phyloP scores from a whole-genome alignment of 2,888 invertebrate species.

The Podabrus alpinus region DNA sequence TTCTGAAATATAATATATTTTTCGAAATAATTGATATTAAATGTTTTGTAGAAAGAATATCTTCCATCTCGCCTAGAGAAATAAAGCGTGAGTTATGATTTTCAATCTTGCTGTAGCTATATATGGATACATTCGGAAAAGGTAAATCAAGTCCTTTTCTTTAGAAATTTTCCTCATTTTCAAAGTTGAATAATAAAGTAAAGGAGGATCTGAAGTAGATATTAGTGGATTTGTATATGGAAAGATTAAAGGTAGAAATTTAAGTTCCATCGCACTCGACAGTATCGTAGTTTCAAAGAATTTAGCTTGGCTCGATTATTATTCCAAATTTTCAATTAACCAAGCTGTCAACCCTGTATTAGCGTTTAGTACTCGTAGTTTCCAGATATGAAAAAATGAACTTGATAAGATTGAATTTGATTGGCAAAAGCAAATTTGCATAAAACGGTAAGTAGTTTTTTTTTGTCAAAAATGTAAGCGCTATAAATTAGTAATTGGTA shows the following conservation, averaged over 20 bases:
- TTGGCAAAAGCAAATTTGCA: neutral
- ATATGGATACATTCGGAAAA: too few species aligned
- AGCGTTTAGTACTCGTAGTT: too few species aligned
- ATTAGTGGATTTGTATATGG: too few species aligned
- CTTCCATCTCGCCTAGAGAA: too few species aligned
- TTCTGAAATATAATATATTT: neutral
- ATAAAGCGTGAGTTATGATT: too few species aligned
- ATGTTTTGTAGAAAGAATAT: neutral
- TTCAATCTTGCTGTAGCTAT: too few species aligned
- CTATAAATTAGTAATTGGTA: neutral
- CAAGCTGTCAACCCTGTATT: neutral
- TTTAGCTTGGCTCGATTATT: neutral
- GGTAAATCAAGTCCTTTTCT: too few species aligned
- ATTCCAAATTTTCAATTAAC: neutral
- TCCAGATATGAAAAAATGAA: neutral
- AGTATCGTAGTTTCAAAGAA: neutral
- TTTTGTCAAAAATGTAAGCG: neutral
- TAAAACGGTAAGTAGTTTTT: neutral
- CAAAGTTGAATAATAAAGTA: too few species aligned
- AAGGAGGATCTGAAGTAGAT: neutral
- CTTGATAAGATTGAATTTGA: neutral
- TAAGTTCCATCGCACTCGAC: neutral
- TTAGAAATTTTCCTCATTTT: too few species aligned
- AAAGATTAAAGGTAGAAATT: too few species aligned
- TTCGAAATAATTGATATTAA: neutral